A percentile compares a stretch with the other conserved stretches of the same genome.
Evolutionary conservation across 1,140 invertebrate species (phyloP).

Genomic region (Halictus rubicundus): DNA sequence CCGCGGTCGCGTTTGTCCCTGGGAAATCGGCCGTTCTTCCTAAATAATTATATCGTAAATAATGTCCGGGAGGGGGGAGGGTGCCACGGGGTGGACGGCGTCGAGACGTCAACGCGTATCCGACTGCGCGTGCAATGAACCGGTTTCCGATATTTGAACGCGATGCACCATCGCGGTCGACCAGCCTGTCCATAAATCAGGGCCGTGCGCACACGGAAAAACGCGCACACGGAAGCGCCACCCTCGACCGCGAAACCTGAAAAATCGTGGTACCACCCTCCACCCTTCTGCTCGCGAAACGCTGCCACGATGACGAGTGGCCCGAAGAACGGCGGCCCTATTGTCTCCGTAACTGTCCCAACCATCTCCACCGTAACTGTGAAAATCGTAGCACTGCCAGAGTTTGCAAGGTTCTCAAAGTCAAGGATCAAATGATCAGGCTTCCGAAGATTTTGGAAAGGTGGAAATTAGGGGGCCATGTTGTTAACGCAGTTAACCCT

Average conservation of each 20-base stretch:
- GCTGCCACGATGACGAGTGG: background rate
- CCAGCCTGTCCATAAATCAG: conserved; percentile 31
- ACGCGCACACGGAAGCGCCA: background rate
- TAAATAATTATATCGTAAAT: conserved; percentile 29
- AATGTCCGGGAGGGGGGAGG: background rate
- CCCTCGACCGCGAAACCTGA: background rate
- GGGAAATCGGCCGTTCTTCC: background rate
- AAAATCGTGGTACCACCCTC: background rate
- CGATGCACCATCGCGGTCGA: conserved; percentile 24
- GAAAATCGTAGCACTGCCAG: no score
- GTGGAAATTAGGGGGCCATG: no score
- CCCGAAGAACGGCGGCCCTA: no score
- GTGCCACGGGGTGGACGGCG: background rate
- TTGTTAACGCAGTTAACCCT: no score
- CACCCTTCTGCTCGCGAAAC: background rate
- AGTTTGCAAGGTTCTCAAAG: no score
- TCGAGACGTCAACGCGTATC: conserved; percentile 45
- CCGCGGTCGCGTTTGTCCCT: background rate
- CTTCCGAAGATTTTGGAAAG: no score
- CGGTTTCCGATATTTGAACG: conserved; percentile 53
- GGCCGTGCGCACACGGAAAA: background rate
- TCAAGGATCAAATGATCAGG: no score
- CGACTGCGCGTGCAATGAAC: conserved; percentile 42
- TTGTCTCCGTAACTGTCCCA: no score
- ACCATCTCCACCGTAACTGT: no score